Base-by-base conservation (phyloP, 2,888 invertebrate species). In the Phaonia tiefii region DNA sequence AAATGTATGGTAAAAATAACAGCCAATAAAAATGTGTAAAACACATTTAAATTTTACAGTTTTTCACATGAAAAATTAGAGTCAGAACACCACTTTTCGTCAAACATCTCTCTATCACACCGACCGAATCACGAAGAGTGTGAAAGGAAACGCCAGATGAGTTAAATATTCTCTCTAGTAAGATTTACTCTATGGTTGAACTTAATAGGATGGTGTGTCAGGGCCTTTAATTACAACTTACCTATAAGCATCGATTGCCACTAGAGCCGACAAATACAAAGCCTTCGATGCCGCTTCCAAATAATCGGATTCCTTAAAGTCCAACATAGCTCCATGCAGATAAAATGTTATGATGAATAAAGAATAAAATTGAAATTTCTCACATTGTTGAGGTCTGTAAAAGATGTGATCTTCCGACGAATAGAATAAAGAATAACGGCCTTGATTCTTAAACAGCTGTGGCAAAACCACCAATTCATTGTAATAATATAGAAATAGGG, bases 401-500 rank as follows among this genome's bases (percentile, higher is more conserved):
- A 91, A 91, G 44, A 91, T 90, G 0, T 88, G 85, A 84, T 91
- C 90, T 56, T 91, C 91, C 39, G 90, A 91, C 65, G 90, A 90
- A 75, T 89, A 89, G 79, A 91, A 91, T 10, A 91, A 85, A 13
- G 89, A 89, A 56, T 87, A 89, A 13, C 90, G 88, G 11, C 90
- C 90, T 76, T 89, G 89, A 79, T 88, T 90, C 80, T 88, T 89
- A 70, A 87, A 85, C 71, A 91, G 72, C 65, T 90, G 89, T 8
- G 91, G 90, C 85, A 89, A 85, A 75, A 91, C 89, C 85, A 91
- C 89, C 71, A 89, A 88, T 80, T 90, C 89, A 80, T 91, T 90
- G 84, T 91, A 91, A 44, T 89, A 87, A 83, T 89, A 87, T 42
- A 91, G 83, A 77, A 91, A 91, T 17, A 89, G 83, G 31, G 89